These are phyloP conservation scores for Labrus mixtus DNA, from an alignment of 2,113 vertebrate genomes.

Conservation along the genomic window DNA sequence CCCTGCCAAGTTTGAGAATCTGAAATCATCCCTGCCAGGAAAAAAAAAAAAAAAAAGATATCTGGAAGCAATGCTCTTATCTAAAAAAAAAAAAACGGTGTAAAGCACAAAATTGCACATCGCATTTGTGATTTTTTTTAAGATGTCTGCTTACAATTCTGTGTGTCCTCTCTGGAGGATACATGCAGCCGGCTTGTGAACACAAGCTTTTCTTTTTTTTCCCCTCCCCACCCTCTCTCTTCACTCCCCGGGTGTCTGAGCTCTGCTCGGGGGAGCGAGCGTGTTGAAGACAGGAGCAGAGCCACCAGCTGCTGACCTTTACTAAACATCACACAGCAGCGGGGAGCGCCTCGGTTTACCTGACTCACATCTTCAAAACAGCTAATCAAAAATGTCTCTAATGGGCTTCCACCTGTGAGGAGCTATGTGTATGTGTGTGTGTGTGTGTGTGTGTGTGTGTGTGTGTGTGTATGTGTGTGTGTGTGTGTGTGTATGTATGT, in stretches of 20 bases:
- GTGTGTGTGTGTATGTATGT: conserved; percentile 20
- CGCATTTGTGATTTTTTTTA: background rate
- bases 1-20: conserved; percentile 50
- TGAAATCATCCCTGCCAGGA: conserved; percentile 33
- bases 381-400: conserved; percentile 75
- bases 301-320: conserved; percentile 79
- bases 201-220: conserved; percentile 10
- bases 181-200: conserved; percentile 36
- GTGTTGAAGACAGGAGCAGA: conserved; percentile 30
- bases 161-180: conserved; percentile 10
- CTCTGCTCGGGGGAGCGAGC: conserved; percentile 32
- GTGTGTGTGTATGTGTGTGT: conserved; percentile 24
- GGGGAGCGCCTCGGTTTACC: conserved; percentile 63
- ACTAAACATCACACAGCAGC: conserved; percentile 55
- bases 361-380: conserved; percentile 69
- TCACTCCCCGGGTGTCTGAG: conserved; percentile 27
- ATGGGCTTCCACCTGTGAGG: conserved; percentile 61
- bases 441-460: conserved; percentile 27
- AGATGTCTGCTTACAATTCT: conserved; percentile 11
- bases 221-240: background rate
- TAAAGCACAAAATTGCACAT: conserved; percentile 14
- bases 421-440: conserved; percentile 16
- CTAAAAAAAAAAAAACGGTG: background rate
- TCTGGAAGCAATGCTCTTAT: conserved; percentile 22
- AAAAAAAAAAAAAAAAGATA: conserved; percentile 17